A percentile compares a stretch with the other conserved stretches of the same genome.
phyloP scores from a whole-genome alignment of 2,113 vertebrate species.

The Lanius collurio region DNA sequence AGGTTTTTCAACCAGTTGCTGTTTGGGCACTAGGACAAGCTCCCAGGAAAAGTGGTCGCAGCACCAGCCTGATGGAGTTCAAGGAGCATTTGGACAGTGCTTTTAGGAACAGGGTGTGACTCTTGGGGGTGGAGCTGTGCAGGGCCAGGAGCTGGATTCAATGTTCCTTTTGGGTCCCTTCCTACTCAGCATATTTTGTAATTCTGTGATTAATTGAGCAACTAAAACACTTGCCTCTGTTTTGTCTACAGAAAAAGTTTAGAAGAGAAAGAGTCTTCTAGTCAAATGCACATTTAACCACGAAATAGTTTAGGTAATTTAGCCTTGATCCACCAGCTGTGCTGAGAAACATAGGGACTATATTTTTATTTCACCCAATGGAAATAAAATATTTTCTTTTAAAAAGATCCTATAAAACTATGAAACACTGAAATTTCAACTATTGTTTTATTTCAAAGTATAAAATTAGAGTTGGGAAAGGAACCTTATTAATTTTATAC shows the following conservation, averaged over 20 bases:
- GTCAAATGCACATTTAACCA: neutral
- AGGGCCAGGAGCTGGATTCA: neutral
- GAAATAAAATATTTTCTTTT: neutral
- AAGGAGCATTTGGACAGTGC: neutral
- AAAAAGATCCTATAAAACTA: neutral
- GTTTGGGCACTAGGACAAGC: rapidly evolving
- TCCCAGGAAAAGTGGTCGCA: neutral
- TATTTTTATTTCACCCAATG: neutral
- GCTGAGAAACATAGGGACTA: neutral
- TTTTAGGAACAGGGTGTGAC: neutral
- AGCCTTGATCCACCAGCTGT: neutral
- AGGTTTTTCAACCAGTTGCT: neutral
- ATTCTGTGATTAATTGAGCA: neutral
- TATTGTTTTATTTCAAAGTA: neutral
- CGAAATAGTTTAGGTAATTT: neutral
- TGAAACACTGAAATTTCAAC: neutral
- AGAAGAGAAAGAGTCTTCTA: neutral
- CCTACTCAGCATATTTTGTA: neutral
- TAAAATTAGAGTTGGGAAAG: neutral
- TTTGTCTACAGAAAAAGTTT: neutral
- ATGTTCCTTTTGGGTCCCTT: neutral
- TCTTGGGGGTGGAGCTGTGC: neutral
- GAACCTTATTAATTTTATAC: neutral
- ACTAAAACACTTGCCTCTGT: neutral
- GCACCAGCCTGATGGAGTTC: neutral